These are phyloP conservation scores for Eupithecia subumbrata DNA, from an alignment of 2,888 invertebrate genomes.

Conservation along the genomic window DNA sequence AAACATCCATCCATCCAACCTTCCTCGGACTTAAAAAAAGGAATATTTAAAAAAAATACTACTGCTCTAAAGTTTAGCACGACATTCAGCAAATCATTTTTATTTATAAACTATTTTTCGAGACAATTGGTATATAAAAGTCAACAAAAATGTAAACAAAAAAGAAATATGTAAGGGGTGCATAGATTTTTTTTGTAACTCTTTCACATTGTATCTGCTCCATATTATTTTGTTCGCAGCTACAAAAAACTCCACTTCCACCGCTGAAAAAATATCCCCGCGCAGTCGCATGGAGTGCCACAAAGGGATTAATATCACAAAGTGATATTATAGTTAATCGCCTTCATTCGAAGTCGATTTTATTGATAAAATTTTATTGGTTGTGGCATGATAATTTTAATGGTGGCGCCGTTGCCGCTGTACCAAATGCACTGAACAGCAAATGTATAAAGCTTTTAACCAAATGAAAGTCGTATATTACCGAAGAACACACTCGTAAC, in stretches of 20 bases:
- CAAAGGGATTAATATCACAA: conserved; percentile 39
- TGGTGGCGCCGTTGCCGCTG: conserved; percentile 65
- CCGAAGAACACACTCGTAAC: conserved; percentile 76
- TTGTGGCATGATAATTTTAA: conserved; percentile 70
- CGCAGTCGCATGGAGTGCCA: conserved; percentile 9
- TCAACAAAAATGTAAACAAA: no score
- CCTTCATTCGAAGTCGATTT: conserved; percentile 57
- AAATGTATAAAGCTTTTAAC: conserved; percentile 80
- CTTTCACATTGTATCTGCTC: neutral
- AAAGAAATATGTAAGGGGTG: neutral
- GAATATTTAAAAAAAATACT: no score
- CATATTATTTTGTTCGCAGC: neutral
- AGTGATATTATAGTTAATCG: conserved; percentile 50
- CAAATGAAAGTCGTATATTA: conserved; percentile 80
- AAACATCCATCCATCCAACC: no score
- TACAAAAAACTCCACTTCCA: neutral
- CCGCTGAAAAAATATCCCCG: neutral
- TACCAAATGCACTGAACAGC: conserved; percentile 65
- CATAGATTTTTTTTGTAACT: neutral
- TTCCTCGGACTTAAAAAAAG: no score
- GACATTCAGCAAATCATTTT: no score
- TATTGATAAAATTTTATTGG: conserved; percentile 63
- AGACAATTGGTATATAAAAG: no score
- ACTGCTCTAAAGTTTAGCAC: no score
- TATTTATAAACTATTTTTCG: no score